Percentiles rank a stretch among this genome's conserved stretches.
Conservation (phyloP, 2,888 invertebrate genomes). For the Eupithecia abbreviata region DNA sequence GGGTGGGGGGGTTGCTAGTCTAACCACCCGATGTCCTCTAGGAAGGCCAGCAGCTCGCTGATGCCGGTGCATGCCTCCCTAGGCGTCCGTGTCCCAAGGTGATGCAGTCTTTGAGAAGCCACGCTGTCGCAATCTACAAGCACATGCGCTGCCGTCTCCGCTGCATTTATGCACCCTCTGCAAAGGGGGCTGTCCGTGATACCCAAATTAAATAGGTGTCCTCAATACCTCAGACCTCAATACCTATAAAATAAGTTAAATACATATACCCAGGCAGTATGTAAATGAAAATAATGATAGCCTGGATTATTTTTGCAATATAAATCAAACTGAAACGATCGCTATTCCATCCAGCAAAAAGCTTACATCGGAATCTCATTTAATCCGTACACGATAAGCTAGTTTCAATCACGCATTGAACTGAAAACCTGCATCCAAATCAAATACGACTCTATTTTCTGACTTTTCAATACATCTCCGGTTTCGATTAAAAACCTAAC, state of each 20-base stretch:
- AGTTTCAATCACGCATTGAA: slow-evolving; percentile 14
- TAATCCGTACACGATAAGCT: slow-evolving; percentile 4
- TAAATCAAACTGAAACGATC: background rate
- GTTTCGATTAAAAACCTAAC: slow-evolving; percentile 34
- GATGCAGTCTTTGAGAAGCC: too few species aligned
- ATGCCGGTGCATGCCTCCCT: too few species aligned
- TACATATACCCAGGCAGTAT: background rate
- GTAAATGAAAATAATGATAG: background rate
- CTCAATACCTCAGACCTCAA: too few species aligned
- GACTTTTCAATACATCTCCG: slow-evolving; percentile 30
- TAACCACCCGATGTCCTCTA: too few species aligned
- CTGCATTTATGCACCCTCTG: too few species aligned
- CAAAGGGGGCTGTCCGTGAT: too few species aligned
- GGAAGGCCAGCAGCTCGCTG: too few species aligned
- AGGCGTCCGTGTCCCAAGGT: too few species aligned
- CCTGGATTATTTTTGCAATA: background rate
- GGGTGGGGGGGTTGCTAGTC: too few species aligned
- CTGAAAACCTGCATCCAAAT: slow-evolving; percentile 13
- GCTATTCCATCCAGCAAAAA: background rate
- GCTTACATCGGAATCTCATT: slow-evolving; percentile 3
- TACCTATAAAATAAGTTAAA: background rate
- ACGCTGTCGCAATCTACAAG: too few species aligned
- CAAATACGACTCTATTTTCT: slow-evolving; percentile 13
- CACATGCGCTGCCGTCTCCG: too few species aligned
- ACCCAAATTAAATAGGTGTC: too few species aligned